Percentiles rank a stretch among this genome's conserved stretches.
Conservation (phyloP, 2,113 vertebrate genomes). For the Microtus montanus region DNA sequence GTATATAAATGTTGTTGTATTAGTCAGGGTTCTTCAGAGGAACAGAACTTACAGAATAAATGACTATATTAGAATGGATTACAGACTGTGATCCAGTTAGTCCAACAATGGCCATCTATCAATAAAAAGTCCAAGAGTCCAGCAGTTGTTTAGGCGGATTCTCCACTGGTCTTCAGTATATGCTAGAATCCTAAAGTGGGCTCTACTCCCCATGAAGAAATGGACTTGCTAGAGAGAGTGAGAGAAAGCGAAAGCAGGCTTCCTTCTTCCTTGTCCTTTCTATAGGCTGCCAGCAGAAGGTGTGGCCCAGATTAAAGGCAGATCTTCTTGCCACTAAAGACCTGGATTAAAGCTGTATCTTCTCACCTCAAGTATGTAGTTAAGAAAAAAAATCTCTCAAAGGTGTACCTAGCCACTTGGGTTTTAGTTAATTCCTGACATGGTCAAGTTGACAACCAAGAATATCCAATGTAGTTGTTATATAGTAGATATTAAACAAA, state of each 20-base stretch:
- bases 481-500: background rate
- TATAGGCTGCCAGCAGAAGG: background rate
- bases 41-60: background rate
- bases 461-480: background rate
- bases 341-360: background rate
- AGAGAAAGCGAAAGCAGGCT: background rate
- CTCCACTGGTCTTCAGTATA: background rate
- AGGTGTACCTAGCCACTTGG: background rate
- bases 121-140: background rate
- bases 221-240: background rate
- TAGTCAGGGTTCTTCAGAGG: background rate
- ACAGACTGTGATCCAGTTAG: background rate
- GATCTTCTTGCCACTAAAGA: background rate
- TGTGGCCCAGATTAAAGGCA: background rate
- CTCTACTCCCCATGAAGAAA: background rate
- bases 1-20: background rate
- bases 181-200: background rate
- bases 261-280: background rate
- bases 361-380: background rate
- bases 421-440: background rate
- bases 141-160: background rate
- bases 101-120: background rate
- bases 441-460: no score
- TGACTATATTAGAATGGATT: background rate
- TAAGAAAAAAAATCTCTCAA: background rate